Evolutionary conservation across 2,888 invertebrate genomes (phyloP).

Genomic region (Gonocerus acuteangulatus): DNA sequence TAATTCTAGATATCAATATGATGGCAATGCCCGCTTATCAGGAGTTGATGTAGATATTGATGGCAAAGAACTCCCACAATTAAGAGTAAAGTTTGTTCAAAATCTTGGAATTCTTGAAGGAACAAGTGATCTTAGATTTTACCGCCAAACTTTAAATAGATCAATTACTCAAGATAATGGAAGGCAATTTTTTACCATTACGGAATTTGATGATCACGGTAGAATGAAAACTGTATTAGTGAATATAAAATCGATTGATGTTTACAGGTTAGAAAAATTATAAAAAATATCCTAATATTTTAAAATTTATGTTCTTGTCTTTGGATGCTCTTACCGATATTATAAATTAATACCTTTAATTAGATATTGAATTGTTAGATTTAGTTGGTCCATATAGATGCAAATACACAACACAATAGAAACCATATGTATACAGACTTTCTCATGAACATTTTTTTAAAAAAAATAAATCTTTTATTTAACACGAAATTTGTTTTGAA

Average conservation of each 20-base stretch:
- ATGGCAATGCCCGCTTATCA: slow-evolving; percentile 82
- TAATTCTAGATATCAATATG: slow-evolving; percentile 76
- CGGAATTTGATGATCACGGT: slow-evolving; percentile 79
- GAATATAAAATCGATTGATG: slow-evolving; percentile 80
- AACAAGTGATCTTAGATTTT: slow-evolving; percentile 75
- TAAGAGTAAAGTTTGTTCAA: slow-evolving; percentile 77
- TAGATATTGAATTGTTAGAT: no score
- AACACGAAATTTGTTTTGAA: no score
- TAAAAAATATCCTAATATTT: no score
- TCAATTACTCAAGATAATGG: slow-evolving; percentile 85
- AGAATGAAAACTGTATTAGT: slow-evolving; percentile 72
- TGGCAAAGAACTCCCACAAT: slow-evolving; percentile 73
- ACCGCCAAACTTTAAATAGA: slow-evolving; percentile 77
- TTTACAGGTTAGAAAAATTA: slow-evolving; percentile 44
- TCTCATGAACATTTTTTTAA: no score
- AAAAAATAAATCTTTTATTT: no score
- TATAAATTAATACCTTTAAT: no score
- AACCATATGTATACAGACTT: no score
- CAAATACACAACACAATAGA: no score
- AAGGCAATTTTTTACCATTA: slow-evolving; percentile 84
- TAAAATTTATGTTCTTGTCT: no score
- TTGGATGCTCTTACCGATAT: no score
- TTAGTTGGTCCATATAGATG: no score
- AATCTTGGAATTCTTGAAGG: slow-evolving; percentile 81
- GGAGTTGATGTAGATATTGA: slow-evolving; percentile 83